Evolutionary conservation across 2,113 vertebrate species (phyloP).

Genomic region (Xiphophorus maculatus): DNA sequence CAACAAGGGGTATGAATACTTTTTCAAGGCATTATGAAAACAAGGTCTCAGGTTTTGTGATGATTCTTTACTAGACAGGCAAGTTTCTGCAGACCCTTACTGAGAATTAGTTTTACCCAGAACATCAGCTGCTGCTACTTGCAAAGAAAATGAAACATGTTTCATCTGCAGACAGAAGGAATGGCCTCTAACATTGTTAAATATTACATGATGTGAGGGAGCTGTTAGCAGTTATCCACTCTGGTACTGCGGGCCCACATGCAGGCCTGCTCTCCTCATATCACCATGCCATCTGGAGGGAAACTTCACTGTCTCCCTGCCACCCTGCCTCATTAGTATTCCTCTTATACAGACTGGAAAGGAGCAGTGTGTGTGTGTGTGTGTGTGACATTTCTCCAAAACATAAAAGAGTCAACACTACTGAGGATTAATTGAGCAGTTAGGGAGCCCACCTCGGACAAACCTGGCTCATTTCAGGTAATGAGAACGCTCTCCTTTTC

Average conservation of each 20-base stretch:
- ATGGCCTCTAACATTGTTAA: conserved; percentile 30
- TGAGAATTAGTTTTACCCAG: no score
- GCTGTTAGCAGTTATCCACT: conserved; percentile 50
- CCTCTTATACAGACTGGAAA: conserved; percentile 37
- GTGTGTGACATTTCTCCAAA: conserved; percentile 40
- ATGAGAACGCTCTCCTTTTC: conserved; percentile 39
- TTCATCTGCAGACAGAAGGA: conserved; percentile 17
- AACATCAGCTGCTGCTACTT: conserved; percentile 4
- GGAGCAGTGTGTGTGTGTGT: conserved; percentile 23
- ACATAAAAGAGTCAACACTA: conserved; percentile 52
- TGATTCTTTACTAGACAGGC: no score
- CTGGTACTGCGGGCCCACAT: conserved; percentile 59
- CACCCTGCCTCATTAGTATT: conserved; percentile 59
- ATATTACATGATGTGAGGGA: conserved; percentile 51
- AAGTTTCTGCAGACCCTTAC: no score
- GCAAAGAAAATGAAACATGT: conserved; percentile 27
- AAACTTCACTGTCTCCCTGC: conserved; percentile 50
- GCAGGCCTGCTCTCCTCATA: conserved; percentile 66
- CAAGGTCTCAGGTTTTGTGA: no score
- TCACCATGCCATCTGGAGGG: conserved; percentile 68
- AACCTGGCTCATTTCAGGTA: conserved; percentile 47
- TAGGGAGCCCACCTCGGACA: conserved; percentile 31
- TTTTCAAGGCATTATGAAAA: no score
- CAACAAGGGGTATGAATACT: no score
- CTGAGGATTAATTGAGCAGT: conserved; percentile 45